Evolutionary conservation across 2,888 invertebrate genomes (phyloP).

Genomic region (Brachycybe producta): DNA sequence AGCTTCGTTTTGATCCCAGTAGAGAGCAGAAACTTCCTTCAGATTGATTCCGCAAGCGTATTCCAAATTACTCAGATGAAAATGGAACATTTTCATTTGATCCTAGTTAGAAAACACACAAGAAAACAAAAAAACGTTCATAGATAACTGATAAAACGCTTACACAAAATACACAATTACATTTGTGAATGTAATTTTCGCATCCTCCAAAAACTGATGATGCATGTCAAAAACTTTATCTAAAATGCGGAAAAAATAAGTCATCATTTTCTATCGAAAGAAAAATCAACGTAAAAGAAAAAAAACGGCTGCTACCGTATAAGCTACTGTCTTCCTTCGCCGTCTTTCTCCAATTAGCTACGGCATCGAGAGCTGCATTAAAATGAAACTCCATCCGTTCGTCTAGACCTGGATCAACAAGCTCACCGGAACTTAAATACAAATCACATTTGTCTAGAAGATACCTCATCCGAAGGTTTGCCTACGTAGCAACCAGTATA

Average conservation of each 20-base stretch:
- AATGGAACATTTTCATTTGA: constrained; percentile 34
- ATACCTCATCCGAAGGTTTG: constrained; percentile 22
- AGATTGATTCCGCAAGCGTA: constrained; percentile 36
- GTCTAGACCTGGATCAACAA: constrained; percentile 28
- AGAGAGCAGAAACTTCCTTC: constrained; percentile 32
- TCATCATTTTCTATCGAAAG: neutral
- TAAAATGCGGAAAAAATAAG: constrained; percentile 5
- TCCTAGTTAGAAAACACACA: constrained; percentile 27
- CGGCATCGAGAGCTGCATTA: constrained; percentile 34
- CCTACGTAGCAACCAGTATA: constrained; percentile 18
- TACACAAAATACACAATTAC: neutral
- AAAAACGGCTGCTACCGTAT: constrained; percentile 24
- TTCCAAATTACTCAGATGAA: constrained; percentile 38
- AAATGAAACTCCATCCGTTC: constrained; percentile 35
- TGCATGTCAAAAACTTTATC: constrained; percentile 31
- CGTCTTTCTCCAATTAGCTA: constrained; percentile 31
- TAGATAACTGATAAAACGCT: too few species aligned
- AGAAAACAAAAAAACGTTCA: neutral
- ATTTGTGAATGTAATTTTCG: constrained; percentile 13
- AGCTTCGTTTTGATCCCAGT: constrained; percentile 40
- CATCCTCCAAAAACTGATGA: constrained; percentile 31
- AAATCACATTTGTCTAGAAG: constrained; percentile 33
- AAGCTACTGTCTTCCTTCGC: constrained; percentile 26
- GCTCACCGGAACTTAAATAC: constrained; percentile 27
- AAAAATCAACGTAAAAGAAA: too few species aligned